phyloP scores from a whole-genome alignment of 2,113 vertebrate genomes.

The Phylloscopus whistleri region DNA sequence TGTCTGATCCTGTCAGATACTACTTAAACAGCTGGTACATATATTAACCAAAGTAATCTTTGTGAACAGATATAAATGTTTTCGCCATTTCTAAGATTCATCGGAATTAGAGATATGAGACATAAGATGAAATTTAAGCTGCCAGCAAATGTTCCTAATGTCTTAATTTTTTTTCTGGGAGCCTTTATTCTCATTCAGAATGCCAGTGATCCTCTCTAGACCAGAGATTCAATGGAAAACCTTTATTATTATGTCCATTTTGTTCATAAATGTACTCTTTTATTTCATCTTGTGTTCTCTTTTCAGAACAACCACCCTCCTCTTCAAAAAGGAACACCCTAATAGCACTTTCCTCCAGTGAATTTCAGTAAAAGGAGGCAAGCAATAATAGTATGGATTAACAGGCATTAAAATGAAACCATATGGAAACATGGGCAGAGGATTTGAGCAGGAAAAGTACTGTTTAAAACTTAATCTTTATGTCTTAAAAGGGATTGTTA shows the following conservation, averaged over 20 bases:
- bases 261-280: constrained; percentile 12
- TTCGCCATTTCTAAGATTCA: neutral
- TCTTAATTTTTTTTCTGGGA: neutral
- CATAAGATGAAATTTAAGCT: neutral
- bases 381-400: neutral
- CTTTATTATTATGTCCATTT: neutral
- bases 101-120: neutral
- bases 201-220: neutral
- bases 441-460: constrained; percentile 7
- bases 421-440: constrained; percentile 12
- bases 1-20: neutral
- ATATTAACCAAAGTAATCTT: neutral
- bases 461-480: constrained; percentile 50
- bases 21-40: neutral
- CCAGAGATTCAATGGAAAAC: neutral
- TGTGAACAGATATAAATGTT: neutral
- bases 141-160: neutral
- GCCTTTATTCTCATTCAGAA: neutral
- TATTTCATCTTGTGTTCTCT: neutral
- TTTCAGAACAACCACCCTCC: neutral
- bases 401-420: constrained; percentile 44
- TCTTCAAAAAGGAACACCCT: constrained; percentile 20
- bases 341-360: neutral
- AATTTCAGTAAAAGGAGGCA: constrained; percentile 13
- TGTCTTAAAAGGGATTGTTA: neutral